Conservation (phyloP, 2,888 invertebrate species). For the Cheilosia variabilis region DNA sequence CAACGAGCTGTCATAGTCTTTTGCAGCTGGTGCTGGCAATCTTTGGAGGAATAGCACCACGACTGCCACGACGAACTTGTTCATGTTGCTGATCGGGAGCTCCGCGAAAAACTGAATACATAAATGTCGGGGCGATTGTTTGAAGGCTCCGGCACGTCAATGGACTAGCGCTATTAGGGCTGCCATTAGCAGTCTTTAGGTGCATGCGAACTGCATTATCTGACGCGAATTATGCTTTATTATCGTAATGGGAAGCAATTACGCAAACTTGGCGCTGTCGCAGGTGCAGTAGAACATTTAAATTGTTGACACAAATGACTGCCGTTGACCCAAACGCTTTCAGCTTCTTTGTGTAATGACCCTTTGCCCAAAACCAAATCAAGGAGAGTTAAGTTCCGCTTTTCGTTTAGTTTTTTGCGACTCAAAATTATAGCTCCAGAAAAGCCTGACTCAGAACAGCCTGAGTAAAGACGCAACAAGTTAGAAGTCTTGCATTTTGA, state of each 20-base stretch:
- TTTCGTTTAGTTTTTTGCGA: too few relatives aligned
- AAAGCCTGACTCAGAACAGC: too few relatives aligned
- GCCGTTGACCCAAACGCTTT: too few relatives aligned
- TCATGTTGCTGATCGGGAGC: constrained; percentile 17
- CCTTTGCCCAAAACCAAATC: too few relatives aligned
- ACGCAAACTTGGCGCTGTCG: not conserved
- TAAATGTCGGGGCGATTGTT: not conserved
- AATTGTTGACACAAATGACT: too few relatives aligned
- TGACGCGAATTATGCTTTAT: constrained; percentile 1
- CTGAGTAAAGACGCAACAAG: too few relatives aligned
- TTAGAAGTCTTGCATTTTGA: too few relatives aligned
- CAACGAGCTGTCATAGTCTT: constrained; percentile 30
- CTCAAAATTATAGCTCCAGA: too few relatives aligned
- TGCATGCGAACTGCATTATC: constrained; percentile 18
- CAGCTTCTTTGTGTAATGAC: too few relatives aligned
- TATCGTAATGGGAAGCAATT: constrained; percentile 3
- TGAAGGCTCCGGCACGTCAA: not conserved
- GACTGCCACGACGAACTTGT: not conserved
- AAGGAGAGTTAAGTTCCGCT: too few relatives aligned
- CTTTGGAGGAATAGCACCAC: not conserved
- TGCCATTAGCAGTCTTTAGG: not conserved
- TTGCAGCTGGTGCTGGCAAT: not conserved
- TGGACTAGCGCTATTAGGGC: constrained; percentile 1
- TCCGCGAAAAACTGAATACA: not conserved
- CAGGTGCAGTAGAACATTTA: too few relatives aligned